These are phyloP conservation scores for Agapornis canus DNA, from an alignment of 2,797 vertebrate species.

Conservation along the genomic window DNA sequence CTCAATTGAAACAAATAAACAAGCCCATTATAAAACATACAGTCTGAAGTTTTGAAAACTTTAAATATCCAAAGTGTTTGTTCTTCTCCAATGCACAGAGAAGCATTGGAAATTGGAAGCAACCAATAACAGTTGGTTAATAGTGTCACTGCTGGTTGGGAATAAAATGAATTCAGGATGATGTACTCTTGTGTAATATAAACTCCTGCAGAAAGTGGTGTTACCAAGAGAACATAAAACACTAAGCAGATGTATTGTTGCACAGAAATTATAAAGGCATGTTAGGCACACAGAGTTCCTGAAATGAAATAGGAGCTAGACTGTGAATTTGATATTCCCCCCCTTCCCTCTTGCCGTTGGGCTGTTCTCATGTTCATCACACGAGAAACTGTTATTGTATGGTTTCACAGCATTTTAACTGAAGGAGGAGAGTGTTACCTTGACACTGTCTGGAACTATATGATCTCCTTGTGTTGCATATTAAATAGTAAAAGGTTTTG, in stretches of 20 bases:
- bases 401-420: not conserved
- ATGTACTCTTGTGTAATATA: not conserved
- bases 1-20: not conserved
- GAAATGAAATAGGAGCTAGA: not conserved
- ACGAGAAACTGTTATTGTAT: not conserved
- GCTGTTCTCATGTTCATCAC: not conserved
- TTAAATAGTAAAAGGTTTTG: not conserved
- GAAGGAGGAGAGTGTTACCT: not conserved
- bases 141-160: not conserved
- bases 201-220: not conserved
- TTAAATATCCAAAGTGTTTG: not conserved
- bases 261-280: not conserved
- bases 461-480: not conserved
- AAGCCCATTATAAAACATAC: not conserved
- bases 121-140: conserved; percentile 43
- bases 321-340: not conserved
- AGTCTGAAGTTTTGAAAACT: conserved; percentile 13
- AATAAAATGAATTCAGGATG: conserved; percentile 6
- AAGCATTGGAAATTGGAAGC: no score
- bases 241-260: not conserved
- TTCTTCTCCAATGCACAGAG: not conserved
- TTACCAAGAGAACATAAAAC: not conserved
- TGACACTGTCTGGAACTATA: accelerated
- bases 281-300: not conserved
- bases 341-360: not conserved